Conservation (phyloP, 2,113 vertebrate species). For the Glaucidium brasilianum region DNA sequence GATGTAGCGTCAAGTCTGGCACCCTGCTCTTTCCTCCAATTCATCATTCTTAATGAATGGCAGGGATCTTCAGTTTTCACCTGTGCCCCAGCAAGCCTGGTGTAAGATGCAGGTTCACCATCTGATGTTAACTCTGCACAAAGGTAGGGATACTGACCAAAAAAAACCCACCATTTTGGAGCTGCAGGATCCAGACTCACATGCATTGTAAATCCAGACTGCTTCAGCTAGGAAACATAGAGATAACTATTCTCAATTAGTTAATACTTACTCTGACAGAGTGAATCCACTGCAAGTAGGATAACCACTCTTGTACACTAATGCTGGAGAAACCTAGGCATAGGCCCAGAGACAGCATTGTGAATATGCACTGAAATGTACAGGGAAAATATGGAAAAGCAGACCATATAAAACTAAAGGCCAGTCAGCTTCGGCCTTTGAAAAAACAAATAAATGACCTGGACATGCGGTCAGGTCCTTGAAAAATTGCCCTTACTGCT, state of each 20-base stretch:
- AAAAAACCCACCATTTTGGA: background rate
- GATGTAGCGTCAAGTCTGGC: background rate
- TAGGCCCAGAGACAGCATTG: background rate
- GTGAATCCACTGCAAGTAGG: background rate
- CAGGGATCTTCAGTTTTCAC: background rate
- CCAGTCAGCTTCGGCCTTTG: fast-evolving
- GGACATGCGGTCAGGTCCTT: background rate
- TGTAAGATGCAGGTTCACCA: background rate
- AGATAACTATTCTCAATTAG: background rate
- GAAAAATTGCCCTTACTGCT: background rate
- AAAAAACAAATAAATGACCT: background rate
- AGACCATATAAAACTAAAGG: background rate
- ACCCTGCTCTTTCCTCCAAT: background rate
- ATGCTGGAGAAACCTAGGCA: background rate
- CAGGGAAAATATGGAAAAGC: background rate
- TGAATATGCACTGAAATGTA: background rate
- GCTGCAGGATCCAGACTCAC: background rate
- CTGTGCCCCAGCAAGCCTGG: background rate
- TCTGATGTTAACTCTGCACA: background rate
- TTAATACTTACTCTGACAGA: background rate
- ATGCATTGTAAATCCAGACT: background rate
- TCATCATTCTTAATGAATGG: background rate
- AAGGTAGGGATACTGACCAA: background rate
- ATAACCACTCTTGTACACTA: background rate
- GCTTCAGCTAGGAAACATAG: background rate